Percentiles rank a stretch among this genome's conserved stretches.
Evolutionary conservation across 2,797 vertebrate genomes (phyloP).

Genomic region (Corythornis leucogaster): DNA sequence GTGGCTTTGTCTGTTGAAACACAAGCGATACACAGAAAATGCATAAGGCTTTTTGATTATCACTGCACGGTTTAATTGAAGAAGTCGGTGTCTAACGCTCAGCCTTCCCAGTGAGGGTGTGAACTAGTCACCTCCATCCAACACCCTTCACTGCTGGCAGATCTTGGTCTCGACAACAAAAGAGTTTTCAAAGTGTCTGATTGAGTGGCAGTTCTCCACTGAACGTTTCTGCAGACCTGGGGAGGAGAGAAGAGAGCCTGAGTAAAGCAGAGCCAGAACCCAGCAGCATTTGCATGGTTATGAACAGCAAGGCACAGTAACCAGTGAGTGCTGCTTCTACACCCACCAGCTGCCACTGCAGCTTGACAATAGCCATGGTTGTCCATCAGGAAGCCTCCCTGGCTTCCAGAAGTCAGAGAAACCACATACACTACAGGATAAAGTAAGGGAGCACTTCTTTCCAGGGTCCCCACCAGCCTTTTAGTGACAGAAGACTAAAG

Average conservation of each 20-base stretch:
- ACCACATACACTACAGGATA: background rate
- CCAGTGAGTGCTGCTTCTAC: fast-evolving
- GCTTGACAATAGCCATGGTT: fast-evolving
- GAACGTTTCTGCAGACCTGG: conserved; percentile 90
- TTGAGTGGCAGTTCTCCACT: conserved; percentile 87
- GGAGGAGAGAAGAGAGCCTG: background rate
- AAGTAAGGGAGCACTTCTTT: background rate
- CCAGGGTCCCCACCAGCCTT: background rate
- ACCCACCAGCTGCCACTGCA: fast-evolving
- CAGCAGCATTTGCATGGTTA: background rate
- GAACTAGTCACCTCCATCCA: conserved; percentile 39
- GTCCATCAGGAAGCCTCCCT: background rate
- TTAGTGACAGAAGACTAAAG: background rate
- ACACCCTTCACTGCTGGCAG: conserved; percentile 84
- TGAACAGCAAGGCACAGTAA: fast-evolving
- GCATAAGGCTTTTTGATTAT: conserved; percentile 82
- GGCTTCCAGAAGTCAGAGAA: no score
- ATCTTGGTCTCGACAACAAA: conserved; percentile 93
- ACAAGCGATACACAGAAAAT: conserved; percentile 80
- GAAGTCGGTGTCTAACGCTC: conserved; percentile 57
- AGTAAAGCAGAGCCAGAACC: background rate
- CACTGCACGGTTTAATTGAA: conserved; percentile 71
- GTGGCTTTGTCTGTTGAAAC: conserved; percentile 59
- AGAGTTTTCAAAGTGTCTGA: conserved; percentile 93
- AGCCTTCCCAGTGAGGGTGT: conserved; percentile 60